These are phyloP conservation scores for Napeogenes sylphis DNA, from an alignment of 2,888 invertebrate species.

Conservation along the genomic window DNA sequence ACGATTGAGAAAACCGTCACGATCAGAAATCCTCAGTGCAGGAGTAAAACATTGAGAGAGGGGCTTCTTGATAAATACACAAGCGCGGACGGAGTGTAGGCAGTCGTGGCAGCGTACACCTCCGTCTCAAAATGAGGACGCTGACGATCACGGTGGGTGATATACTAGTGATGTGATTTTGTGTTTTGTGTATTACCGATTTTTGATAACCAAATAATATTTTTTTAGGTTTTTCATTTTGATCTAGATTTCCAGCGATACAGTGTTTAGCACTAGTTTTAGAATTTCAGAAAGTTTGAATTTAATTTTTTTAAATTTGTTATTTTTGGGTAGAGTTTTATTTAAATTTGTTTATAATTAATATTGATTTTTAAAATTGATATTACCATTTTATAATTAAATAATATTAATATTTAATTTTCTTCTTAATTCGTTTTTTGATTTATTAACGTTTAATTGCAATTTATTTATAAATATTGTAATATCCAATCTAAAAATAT, in stretches of 20 bases:
- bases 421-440: no score
- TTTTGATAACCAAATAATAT: constrained; percentile 4
- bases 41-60: constrained; percentile 45
- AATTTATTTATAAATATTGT: no score
- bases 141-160: constrained; percentile 66
- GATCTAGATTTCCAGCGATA: background rate
- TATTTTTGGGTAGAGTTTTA: background rate
- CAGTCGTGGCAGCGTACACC: constrained; percentile 62
- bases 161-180: constrained; percentile 35
- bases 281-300: background rate
- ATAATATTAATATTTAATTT: no score
- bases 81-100: constrained; percentile 36
- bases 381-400: no score
- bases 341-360: background rate
- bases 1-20: constrained; percentile 34
- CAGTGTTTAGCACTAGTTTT: background rate
- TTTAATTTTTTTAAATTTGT: background rate
- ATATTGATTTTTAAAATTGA: no score
- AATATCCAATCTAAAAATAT: no score
- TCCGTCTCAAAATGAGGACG: constrained; percentile 61
- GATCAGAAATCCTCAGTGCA: constrained; percentile 33
- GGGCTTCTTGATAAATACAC: constrained; percentile 60
- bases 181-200: constrained; percentile 28
- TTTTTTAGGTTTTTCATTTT: background rate
- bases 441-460: no score